phyloP scores from a whole-genome alignment of 2,797 vertebrate genomes.

The Labeo calbasu region DNA sequence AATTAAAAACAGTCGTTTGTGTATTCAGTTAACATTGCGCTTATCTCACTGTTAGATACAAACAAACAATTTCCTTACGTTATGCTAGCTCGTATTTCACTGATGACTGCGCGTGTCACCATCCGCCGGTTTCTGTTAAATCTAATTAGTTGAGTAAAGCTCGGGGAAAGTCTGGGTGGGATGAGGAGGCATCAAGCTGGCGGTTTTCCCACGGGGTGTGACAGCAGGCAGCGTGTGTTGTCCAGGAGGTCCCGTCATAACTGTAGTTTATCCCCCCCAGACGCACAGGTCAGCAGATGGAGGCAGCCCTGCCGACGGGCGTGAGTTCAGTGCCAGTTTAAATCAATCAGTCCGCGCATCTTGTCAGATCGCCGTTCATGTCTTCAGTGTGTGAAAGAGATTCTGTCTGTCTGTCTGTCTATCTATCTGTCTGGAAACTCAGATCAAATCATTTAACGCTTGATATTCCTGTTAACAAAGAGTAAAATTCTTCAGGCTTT shows the following conservation, averaged over 20 bases:
- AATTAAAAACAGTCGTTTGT: not conserved
- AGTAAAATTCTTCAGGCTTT: not conserved
- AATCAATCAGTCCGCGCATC: constrained; percentile 68
- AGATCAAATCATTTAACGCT: not conserved
- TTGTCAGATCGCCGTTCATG: not conserved
- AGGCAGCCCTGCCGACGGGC: constrained; percentile 70
- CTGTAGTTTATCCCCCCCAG: constrained; percentile 59
- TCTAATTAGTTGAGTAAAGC: constrained; percentile 27
- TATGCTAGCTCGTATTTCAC: not conserved
- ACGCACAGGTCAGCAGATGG: constrained; percentile 72
- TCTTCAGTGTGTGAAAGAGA: not conserved
- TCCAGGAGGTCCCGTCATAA: constrained; percentile 61
- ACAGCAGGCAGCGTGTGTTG: constrained; percentile 41
- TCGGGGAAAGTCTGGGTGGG: constrained; percentile 27
- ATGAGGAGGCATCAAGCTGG: constrained; percentile 67
- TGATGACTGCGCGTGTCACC: constrained; percentile 15
- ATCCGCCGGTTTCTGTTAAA: constrained; percentile 19
- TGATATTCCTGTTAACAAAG: not conserved
- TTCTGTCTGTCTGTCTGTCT: not conserved
- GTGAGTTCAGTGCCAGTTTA: constrained; percentile 70
- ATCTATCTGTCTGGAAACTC: not conserved
- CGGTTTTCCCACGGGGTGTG: constrained; percentile 70
- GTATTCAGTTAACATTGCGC: not conserved
- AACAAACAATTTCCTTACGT: not conserved
- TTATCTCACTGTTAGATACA: not conserved